Conservation (phyloP, 2,797 vertebrate genomes). For the Triplophysa yarkandensis region DNA sequence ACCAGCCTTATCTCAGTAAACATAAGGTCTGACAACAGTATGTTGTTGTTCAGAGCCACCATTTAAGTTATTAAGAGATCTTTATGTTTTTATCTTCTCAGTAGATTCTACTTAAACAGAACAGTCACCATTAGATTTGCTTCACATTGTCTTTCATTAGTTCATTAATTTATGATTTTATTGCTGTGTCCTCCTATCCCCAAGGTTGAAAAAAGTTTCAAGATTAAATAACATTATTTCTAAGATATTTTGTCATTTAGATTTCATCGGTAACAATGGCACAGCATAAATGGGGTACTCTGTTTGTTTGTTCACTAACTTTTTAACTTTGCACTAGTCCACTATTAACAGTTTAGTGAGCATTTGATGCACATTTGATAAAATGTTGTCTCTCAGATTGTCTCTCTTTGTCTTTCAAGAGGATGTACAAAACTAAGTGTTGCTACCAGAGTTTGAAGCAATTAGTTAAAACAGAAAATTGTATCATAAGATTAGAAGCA, state of each 20-base stretch:
- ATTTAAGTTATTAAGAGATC: constrained; percentile 59
- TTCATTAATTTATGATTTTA: not conserved
- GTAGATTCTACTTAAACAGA: constrained; percentile 21
- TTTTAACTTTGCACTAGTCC: too few species aligned
- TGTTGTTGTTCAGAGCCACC: constrained; percentile 56
- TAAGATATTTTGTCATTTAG: not conserved
- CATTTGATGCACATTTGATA: too few species aligned
- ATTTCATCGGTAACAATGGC: too few species aligned
- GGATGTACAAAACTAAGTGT: not conserved
- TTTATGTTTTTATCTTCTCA: constrained; percentile 17
- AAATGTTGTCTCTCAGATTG: too few species aligned
- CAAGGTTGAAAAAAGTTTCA: not conserved
- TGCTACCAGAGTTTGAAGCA: not conserved
- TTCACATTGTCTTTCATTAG: not conserved
- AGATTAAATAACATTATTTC: too few species aligned
- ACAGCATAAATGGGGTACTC: not conserved
- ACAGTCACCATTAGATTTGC: constrained; percentile 1
- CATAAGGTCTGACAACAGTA: constrained; percentile 29
- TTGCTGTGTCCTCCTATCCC: not conserved
- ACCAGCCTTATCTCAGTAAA: constrained; percentile 26
- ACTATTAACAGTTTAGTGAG: too few species aligned
- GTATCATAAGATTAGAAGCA: constrained; percentile 1
- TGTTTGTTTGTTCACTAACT: not conserved
- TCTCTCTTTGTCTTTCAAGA: too few species aligned
- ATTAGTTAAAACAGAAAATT: not conserved